Base-by-base conservation (phyloP, 2,888 invertebrate genomes). In the Nomada fabriciana region DNA sequence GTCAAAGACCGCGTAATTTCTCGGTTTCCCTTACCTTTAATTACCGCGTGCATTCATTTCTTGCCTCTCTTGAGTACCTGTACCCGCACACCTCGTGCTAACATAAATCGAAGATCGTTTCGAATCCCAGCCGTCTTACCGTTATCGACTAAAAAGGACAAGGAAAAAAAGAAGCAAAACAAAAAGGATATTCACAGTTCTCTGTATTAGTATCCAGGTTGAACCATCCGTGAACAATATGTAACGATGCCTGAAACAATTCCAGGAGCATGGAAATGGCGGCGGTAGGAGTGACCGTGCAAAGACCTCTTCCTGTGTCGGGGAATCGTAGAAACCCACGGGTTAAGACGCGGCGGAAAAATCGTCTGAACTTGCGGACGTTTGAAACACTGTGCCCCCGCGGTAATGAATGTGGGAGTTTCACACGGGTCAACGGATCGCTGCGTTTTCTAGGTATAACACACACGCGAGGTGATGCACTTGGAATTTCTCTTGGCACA, bases 371-470 rank as follows among this genome's bases (percentile, higher is more conserved):
- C 89, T 88, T 87, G 88, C 89, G 87, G 86, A 85, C 86, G 88
- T 81, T 77, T 78, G 80, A 83, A 84, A 87, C 83, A 84, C 89
- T 82, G 86, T 84, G 88, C 80, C 88, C 85, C 75, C 74, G 57
- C 80, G 84, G 76, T 89, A 88, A 89, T 89, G 89, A 88, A 88
- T 88, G 88, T 88, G 88, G 89, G 88, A 88, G 83, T 88, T 88
- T 88, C 88, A 87, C 88, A 88, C 89, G 88, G 87, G 88, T 89
- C 88, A 88, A 89, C 88, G 89, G 87, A 89, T 88, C 88, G 86
- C 82, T 88, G 89, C 86, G 80, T 88, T 88, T 88, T 83, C 89
- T 87, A 87, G 82, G 84, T 87, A 88, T 80, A 85, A 63, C 50
- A 15, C 75, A 65, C 82, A 55, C 74, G 67, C 59, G 53, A 59